A percentile compares a stretch with the other conserved stretches of the same genome.
These are phyloP conservation scores for Artemia franciscana DNA, from an alignment of 1,140 invertebrate species.

Conservation along the genomic window DNA sequence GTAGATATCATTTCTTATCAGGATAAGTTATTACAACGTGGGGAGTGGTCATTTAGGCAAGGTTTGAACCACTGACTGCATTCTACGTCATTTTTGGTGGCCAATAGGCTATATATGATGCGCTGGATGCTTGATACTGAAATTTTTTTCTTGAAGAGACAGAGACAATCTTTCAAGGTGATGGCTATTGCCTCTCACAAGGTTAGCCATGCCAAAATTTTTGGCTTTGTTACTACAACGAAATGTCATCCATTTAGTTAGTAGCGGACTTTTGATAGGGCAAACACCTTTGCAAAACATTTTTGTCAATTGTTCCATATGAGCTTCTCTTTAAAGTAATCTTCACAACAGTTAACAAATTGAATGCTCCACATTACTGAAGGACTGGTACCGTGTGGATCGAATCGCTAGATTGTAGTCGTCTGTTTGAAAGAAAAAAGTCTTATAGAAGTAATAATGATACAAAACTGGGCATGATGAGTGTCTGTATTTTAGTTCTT, in stretches of 20 bases:
- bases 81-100: no score
- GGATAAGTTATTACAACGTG: no score
- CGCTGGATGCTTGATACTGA: no score
- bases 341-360: no score
- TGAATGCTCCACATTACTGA: neutral
- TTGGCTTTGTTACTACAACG: constrained; percentile 8
- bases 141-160: neutral
- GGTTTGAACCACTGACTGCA: no score
- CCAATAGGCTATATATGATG: no score
- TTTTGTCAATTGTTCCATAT: constrained; percentile 17
- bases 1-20: no score
- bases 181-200: neutral
- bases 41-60: no score
- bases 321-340: constrained; percentile 5
- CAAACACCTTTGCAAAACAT: constrained; percentile 16
- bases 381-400: constrained; percentile 16
- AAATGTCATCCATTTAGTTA: constrained; percentile 16
- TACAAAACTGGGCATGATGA: constrained; percentile 12
- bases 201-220: neutral
- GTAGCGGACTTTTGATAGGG: constrained; percentile 15
- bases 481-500: constrained; percentile 8
- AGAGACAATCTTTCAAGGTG: neutral
- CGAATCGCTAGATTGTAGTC: constrained; percentile 17
- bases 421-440: constrained; percentile 17
- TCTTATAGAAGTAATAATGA: constrained; percentile 15